Evolutionary conservation across 1,140 invertebrate species (phyloP).

Genomic region (Brachionus manjavacas): DNA sequence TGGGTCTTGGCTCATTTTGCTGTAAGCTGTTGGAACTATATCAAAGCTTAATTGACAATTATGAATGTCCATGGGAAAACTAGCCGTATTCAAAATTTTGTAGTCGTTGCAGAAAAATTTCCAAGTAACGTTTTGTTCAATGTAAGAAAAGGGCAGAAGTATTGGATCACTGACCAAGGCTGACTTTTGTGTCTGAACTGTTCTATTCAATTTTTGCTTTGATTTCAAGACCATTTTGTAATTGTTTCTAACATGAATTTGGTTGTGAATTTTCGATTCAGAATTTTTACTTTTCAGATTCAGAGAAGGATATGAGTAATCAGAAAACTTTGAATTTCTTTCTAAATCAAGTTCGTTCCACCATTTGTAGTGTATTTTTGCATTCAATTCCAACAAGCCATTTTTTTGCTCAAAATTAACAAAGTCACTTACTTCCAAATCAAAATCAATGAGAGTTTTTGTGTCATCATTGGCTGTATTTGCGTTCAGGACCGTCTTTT

Average conservation of each 20-base stretch:
- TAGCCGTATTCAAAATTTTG: neutral
- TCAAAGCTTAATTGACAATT: conserved; percentile 11
- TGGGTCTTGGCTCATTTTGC: neutral
- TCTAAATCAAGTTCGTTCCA: conserved; percentile 4
- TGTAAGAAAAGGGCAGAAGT: neutral
- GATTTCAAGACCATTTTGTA: neutral
- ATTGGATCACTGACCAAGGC: neutral
- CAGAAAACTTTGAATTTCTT: neutral
- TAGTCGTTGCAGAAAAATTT: neutral
- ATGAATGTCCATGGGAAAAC: conserved; percentile 31
- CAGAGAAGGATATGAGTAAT: neutral
- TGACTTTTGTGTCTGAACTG: too few species aligned
- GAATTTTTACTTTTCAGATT: neutral
- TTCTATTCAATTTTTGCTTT: neutral
- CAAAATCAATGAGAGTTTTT: conserved; percentile 26
- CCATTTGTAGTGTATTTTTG: conserved; percentile 26
- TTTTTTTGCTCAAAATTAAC: conserved; percentile 27
- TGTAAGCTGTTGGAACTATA: neutral
- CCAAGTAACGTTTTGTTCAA: conserved; percentile 27
- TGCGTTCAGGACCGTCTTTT: neutral
- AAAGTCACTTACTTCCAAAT: neutral
- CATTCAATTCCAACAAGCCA: neutral
- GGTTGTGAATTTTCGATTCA: conserved; percentile 6
- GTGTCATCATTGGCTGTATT: neutral
- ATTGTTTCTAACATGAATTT: conserved; percentile 26